Conservation (phyloP, 2,113 vertebrate genomes). For the Chiloscyllium plagiosum region DNA sequence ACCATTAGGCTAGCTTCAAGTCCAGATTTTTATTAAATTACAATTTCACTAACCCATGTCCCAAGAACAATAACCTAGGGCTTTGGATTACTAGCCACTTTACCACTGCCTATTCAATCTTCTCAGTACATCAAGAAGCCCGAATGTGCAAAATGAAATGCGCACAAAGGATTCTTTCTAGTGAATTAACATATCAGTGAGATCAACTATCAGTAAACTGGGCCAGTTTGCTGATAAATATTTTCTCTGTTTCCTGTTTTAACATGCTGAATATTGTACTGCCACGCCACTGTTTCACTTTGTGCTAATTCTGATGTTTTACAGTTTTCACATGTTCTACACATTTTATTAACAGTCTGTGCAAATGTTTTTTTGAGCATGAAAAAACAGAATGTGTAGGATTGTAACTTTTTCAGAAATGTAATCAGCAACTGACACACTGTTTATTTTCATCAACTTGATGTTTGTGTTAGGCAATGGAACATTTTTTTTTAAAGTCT, state of each 20-base stretch:
- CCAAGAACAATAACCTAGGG: too few relatives aligned
- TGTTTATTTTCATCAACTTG: not conserved
- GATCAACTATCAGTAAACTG: not conserved
- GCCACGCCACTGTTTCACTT: not conserved
- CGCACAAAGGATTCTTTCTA: not conserved
- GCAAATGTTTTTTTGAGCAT: not conserved
- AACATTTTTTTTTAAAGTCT: not conserved
- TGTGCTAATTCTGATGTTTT: not conserved
- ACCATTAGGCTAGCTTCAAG: too few relatives aligned
- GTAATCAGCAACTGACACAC: not conserved
- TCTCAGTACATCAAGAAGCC: not conserved
- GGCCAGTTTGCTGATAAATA: not conserved
- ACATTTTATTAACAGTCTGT: not conserved
- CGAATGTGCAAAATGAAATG: not conserved
- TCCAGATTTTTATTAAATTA: too few relatives aligned
- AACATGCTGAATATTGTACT: not conserved
- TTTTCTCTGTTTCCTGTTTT: not conserved
- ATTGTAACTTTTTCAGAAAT: not conserved
- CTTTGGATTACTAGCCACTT: too few relatives aligned
- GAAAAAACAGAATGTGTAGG: not conserved
- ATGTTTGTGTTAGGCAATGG: not conserved
- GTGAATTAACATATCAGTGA: not conserved
- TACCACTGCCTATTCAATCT: too few relatives aligned
- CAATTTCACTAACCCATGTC: too few relatives aligned
- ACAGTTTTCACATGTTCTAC: not conserved